These are phyloP conservation scores for Tipula vernalis DNA, from an alignment of 2,888 invertebrate genomes.

Conservation along the genomic window DNA sequence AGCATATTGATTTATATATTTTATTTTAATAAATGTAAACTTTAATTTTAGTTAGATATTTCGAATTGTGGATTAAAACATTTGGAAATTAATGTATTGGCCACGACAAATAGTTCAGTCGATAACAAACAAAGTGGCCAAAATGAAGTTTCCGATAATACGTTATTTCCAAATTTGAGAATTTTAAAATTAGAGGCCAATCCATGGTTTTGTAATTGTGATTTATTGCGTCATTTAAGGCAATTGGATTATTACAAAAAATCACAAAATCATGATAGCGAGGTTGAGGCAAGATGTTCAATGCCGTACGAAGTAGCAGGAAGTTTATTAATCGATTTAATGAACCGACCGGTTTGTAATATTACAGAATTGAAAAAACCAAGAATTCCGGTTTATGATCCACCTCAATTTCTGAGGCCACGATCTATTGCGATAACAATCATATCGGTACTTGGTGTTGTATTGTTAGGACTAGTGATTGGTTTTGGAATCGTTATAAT, in stretches of 20 bases:
- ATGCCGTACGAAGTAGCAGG: conserved; percentile 30
- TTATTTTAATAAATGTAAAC: neutral
- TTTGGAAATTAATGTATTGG: conserved; percentile 18
- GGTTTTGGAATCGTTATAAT: conserved; percentile 27
- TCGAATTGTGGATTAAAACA: conserved; percentile 47
- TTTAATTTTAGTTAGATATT: conserved; percentile 42
- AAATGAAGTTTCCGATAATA: conserved; percentile 11
- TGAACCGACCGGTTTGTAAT: conserved; percentile 16
- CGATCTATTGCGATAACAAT: conserved; percentile 30
- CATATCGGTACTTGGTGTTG: conserved; percentile 27
- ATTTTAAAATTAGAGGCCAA: conserved; percentile 47
- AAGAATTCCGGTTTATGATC: conserved; percentile 27
- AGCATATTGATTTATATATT: neutral
- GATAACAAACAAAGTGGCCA: neutral
- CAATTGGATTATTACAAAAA: conserved; percentile 14
- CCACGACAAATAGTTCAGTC: neutral
- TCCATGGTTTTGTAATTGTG: conserved; percentile 51
- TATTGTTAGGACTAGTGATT: conserved; percentile 28
- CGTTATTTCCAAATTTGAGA: conserved; percentile 35
- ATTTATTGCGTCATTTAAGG: conserved; percentile 28
- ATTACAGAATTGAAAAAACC: neutral
- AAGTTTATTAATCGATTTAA: conserved; percentile 25
- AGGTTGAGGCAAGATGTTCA: conserved; percentile 25
- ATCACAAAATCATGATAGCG: neutral
- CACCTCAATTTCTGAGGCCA: conserved; percentile 31